Evolutionary conservation across 53 echinoderm and acorn worm species (phyloP).

Genomic region (Luidia sarsii): DNA sequence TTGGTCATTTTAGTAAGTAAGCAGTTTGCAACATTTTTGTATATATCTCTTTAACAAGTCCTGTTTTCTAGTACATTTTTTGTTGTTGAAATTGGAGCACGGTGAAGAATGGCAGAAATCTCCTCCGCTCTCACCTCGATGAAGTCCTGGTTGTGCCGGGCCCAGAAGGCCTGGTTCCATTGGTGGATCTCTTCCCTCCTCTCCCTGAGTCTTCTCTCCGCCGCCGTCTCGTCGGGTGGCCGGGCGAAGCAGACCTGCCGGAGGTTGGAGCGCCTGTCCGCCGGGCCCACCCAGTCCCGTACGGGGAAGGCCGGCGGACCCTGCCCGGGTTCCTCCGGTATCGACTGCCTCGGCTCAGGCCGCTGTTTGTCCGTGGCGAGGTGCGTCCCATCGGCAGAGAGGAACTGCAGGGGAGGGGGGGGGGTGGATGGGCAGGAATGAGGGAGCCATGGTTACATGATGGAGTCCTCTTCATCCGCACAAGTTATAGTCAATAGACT

Average conservation of each 20-base stretch:
- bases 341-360: too few relatives aligned
- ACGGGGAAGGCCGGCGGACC: conserved; percentile 61
- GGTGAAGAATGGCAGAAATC: neutral
- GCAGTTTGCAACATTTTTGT: too few relatives aligned
- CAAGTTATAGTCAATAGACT: too few relatives aligned
- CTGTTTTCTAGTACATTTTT: neutral
- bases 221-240: conserved; percentile 67
- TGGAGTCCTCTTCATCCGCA: too few relatives aligned
- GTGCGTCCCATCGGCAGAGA: too few relatives aligned
- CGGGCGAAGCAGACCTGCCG: conserved; percentile 67
- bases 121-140: conserved; percentile 65
- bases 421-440: neutral
- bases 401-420: neutral
- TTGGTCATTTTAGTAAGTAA: too few relatives aligned
- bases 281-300: conserved; percentile 93
- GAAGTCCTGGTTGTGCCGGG: conserved; percentile 83
- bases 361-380: too few relatives aligned
- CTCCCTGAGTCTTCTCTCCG: conserved; percentile 65
- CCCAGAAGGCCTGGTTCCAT: conserved; percentile 95
- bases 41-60: neutral
- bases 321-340: neutral
- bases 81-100: neutral
- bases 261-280: conserved; percentile 85
- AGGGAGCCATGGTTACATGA: too few relatives aligned
- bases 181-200: conserved; percentile 64